phyloP scores from a whole-genome alignment of 1,140 invertebrate species.

The Pemphigus obesinymphae region DNA sequence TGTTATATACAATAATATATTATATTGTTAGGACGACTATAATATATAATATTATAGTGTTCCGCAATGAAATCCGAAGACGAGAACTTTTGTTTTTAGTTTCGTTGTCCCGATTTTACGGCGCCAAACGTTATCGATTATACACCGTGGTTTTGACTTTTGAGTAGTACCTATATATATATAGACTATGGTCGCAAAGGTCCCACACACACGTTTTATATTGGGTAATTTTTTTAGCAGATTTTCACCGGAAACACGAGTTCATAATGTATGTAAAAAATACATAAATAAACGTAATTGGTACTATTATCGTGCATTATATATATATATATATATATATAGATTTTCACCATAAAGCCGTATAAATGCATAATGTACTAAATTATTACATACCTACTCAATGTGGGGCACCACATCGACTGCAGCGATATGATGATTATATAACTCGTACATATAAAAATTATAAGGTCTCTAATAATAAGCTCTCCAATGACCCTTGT shows the following conservation, averaged over 20 bases:
- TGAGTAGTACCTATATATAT: neutral
- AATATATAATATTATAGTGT: too few species aligned
- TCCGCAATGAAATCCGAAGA: neutral
- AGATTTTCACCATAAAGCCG: neutral
- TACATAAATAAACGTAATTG: too few species aligned
- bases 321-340: neutral
- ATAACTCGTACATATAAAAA: too few species aligned
- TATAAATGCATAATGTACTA: neutral
- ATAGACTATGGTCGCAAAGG: neutral
- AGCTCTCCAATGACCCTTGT: constrained; percentile 5
- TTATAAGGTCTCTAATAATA: neutral
- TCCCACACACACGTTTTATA: neutral
- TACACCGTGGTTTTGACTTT: too few species aligned
- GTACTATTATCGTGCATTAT: too few species aligned
- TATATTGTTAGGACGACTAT: too few species aligned
- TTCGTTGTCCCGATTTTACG: neutral
- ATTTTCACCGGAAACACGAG: neutral
- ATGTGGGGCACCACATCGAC: neutral
- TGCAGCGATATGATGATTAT: too few species aligned
- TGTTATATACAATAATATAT: too few species aligned
- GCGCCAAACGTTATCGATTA: constrained; percentile 1
- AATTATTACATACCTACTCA: neutral
- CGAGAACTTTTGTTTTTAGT: neutral
- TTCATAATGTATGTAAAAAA: too few species aligned
- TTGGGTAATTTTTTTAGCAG: neutral